Base-by-base conservation (phyloP, 2,888 invertebrate genomes). In the Melanargia galathea region DNA sequence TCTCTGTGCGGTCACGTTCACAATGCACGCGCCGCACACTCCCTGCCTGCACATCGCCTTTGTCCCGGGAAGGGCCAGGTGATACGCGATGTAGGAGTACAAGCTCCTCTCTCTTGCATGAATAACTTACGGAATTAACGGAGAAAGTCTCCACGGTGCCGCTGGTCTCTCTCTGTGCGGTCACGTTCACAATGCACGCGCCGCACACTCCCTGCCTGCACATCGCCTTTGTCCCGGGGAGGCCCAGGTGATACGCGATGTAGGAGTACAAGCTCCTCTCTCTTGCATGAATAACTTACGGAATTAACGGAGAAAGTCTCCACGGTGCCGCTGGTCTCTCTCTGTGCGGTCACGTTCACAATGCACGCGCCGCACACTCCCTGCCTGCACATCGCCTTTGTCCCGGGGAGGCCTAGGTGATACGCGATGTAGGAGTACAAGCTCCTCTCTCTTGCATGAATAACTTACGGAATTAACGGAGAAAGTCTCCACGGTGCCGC, bases 171-270 rank as follows among this genome's bases (percentile, higher is more conserved):
- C 88, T 72, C 59, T 60, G 73, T 5, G 86, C 84, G n/a, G 81
- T 78, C 24, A 90, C 90, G 45, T 79, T 79, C 7, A 90, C 88
- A 40, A 89, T 78, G 71, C 90, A 90, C 8, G 82, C 76, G 2
- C 89, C 90, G 58, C 90, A 89, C 11, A 86, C 86, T 0, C 90
- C 90, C 65, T 88, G 85, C 40, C 79, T 82, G 64, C 90, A 89
- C 88, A 88, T 88, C 0, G 90, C 90, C 76, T 95, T 95, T 0
- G 95, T 95, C 11, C 95, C 95, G 0, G 92, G 93, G 24, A 95
- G 80, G 11, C 88, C 86, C 8, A 93, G 88, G 67, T 86, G 78
- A 38, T 94, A 92, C 13, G 95, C 89, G 7, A 95, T 83, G 74
- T 93, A 95, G 0, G 92, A 88, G 69, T 94, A 94, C 10, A 95